phyloP scores from a whole-genome alignment of 2,113 vertebrate species.

The Galemys pyrenaicus region DNA sequence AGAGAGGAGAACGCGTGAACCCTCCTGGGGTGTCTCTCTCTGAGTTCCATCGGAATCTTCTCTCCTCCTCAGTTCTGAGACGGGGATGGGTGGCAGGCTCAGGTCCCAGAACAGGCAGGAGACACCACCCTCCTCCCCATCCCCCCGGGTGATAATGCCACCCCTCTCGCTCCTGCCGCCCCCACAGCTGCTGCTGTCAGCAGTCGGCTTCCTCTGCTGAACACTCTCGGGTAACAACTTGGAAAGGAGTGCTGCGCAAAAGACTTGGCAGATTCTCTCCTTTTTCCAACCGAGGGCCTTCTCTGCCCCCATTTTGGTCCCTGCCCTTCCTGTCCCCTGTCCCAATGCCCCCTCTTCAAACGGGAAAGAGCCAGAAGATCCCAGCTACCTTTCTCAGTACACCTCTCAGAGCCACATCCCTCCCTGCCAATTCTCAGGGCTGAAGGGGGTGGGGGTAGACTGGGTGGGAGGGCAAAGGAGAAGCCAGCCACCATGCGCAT shows the following conservation, averaged over 20 bases:
- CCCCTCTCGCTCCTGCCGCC: constrained; percentile 27
- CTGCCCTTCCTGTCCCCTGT: rapidly evolving
- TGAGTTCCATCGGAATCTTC: not conserved
- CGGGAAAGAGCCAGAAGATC: not conserved
- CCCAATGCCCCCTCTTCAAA: not conserved
- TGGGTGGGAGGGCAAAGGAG: not conserved
- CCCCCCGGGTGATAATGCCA: constrained; percentile 18
- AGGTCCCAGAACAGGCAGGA: constrained; percentile 39
- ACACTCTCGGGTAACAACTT: constrained; percentile 41
- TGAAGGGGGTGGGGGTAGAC: not conserved
- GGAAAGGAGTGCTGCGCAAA: not conserved
- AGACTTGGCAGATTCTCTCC: not conserved
- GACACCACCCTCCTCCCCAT: not conserved
- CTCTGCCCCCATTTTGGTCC: not conserved
- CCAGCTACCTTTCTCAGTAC: not conserved
- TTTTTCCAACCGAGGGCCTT: not conserved
- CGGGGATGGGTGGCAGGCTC: not conserved
- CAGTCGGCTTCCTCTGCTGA: constrained; percentile 34
- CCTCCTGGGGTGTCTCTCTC: not conserved
- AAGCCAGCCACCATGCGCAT: not conserved
- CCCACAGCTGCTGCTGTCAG: constrained; percentile 63
- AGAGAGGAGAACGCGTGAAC: not conserved
- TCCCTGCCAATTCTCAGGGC: not conserved
- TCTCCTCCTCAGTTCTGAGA: not conserved
- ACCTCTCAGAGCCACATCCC: not conserved